phyloP scores from a whole-genome alignment of 2,888 invertebrate species.

The Acanthosepion esculentum region DNA sequence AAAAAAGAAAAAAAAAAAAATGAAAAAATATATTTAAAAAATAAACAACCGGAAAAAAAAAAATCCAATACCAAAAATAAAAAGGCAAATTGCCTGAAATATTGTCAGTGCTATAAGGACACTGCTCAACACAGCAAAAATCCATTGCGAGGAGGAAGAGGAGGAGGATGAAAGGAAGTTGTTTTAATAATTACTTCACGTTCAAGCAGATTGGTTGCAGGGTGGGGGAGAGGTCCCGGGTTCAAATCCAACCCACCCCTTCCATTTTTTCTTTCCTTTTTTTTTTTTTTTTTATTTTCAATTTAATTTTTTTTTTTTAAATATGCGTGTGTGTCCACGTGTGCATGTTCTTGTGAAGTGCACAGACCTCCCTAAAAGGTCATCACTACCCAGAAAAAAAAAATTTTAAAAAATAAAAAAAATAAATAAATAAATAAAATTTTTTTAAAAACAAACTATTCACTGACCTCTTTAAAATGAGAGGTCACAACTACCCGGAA shows the following conservation, averaged over 20 bases:
- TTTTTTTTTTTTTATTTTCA: neutral
- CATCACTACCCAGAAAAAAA: neutral
- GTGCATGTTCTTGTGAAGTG: neutral
- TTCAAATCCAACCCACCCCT: conserved; percentile 15
- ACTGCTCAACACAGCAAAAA: neutral
- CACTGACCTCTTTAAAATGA: neutral
- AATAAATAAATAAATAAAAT: neutral
- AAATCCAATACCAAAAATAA: neutral
- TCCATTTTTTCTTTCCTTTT: neutral
- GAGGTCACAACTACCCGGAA: neutral
- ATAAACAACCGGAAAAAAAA: neutral
- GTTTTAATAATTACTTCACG: neutral
- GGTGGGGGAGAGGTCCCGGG: neutral
- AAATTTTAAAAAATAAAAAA: no score
- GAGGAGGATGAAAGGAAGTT: conserved; percentile 15
- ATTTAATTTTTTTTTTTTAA: neutral
- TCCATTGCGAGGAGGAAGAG: neutral
- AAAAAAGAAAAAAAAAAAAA: neutral
- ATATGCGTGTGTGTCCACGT: neutral
- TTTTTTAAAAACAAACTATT: neutral
- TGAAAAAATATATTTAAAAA: neutral
- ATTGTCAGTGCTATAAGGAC: neutral
- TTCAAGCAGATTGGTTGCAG: neutral
- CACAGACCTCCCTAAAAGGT: neutral
- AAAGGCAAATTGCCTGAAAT: no score